Evolutionary conservation across 2,888 invertebrate species (phyloP).

Genomic region (Pollenia angustigena): DNA sequence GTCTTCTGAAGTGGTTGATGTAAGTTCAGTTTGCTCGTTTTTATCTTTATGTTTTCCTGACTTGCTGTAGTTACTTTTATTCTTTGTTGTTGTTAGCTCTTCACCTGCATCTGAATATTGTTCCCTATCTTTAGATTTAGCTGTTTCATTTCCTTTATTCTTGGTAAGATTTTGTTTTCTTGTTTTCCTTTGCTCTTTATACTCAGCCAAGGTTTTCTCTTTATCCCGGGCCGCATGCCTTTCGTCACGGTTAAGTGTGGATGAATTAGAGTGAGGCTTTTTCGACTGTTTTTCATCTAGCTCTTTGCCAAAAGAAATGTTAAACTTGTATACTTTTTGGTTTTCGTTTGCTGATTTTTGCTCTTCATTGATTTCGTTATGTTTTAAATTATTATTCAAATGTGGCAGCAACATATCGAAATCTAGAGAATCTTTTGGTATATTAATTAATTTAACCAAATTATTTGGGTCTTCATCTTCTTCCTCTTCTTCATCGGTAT

Average conservation of each 20-base stretch:
- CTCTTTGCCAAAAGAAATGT: constrained; percentile 53
- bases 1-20: not conserved
- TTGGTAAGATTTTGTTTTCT: not conserved
- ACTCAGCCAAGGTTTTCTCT: constrained; percentile 15
- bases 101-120: not conserved
- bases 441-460: constrained; percentile 67
- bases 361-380: constrained; percentile 5
- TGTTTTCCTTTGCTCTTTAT: not conserved
- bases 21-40: not conserved
- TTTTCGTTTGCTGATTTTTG: constrained; percentile 43
- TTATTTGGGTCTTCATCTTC: constrained; percentile 58
- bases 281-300: constrained; percentile 24
- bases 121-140: not conserved
- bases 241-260: constrained; percentile 60
- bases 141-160: not conserved
- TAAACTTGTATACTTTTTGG: constrained; percentile 62
- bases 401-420: constrained; percentile 74
- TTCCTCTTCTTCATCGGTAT: constrained; percentile 64
- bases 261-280: not conserved
- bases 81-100: not conserved
- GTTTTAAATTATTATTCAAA: constrained; percentile 35
- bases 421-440: constrained; percentile 70
- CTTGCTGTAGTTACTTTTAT: not conserved
- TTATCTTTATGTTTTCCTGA: not conserved
- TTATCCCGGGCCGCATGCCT: constrained; percentile 64